Conservation (phyloP, 2,888 invertebrate genomes). For the Acholoe squamosa region DNA sequence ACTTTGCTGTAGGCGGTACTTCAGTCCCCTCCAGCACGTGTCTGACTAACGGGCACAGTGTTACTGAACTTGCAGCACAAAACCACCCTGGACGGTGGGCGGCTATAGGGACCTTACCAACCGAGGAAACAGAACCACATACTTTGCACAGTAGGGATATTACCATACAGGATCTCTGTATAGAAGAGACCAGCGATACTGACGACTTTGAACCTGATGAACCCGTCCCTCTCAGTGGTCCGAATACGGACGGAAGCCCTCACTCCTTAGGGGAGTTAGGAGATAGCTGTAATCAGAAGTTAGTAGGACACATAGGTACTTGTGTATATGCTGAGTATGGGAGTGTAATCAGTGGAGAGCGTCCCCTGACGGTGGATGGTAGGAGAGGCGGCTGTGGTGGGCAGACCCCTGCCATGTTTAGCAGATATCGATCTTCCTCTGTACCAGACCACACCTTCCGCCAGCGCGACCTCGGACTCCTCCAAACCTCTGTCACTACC, state of each 20-base stretch:
- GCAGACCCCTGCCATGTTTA: not conserved
- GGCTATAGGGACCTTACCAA: not conserved
- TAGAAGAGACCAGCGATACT: not conserved
- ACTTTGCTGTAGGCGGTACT: too few species aligned
- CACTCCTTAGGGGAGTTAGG: not conserved
- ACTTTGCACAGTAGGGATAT: not conserved
- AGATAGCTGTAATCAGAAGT: not conserved
- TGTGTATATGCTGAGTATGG: not conserved
- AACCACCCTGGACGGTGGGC: not conserved
- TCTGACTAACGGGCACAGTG: too few species aligned
- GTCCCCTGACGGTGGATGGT: not conserved
- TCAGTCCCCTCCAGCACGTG: too few species aligned
- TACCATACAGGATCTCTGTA: not conserved
- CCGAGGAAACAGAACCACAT: not conserved
- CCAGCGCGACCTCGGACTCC: not conserved
- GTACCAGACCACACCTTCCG: conserved; percentile 35
- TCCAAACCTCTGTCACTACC: not conserved
- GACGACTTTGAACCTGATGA: not conserved
- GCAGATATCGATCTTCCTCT: not conserved
- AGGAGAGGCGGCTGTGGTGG: not conserved
- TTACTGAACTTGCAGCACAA: too few species aligned
- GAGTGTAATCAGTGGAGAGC: not conserved
- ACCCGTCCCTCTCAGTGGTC: not conserved
- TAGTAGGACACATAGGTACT: not conserved
- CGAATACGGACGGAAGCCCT: too few species aligned